Percentiles rank a stretch among this genome's conserved stretches.
Evolutionary conservation across 1,140 invertebrate species (phyloP).

Genomic region (Lucilia sericata): DNA sequence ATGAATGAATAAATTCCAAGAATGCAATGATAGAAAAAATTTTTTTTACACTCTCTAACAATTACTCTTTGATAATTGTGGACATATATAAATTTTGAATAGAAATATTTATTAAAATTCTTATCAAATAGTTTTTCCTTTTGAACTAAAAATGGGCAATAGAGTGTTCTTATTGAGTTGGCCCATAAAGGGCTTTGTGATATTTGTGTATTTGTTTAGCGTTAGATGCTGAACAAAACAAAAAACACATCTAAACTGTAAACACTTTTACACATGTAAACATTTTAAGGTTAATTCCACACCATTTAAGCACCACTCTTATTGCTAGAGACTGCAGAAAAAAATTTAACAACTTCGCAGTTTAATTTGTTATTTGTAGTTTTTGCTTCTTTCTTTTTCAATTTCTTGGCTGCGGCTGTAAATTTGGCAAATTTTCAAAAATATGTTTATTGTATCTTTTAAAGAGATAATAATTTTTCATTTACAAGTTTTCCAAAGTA

Average conservation of each 20-base stretch:
- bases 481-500: not conserved
- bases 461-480: constrained; percentile 11
- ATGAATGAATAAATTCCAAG: not conserved
- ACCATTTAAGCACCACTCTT: not conserved
- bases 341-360: not conserved
- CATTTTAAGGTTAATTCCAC: constrained; percentile 3
- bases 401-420: not conserved
- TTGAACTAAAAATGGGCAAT: not conserved
- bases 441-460: constrained; percentile 17
- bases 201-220: no score
- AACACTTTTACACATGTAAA: not conserved
- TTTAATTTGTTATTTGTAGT: not conserved
- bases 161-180: no score
- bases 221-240: not conserved
- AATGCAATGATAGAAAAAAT: not conserved
- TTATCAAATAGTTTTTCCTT: not conserved
- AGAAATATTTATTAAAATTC: no score
- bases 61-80: no score
- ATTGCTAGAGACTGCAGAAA: not conserved
- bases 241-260: not conserved
- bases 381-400: not conserved
- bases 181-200: no score
- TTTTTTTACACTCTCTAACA: no score
- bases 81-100: no score
- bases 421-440: constrained; percentile 17